Base-by-base conservation (phyloP, 1,140 invertebrate species). In the Alviniconcha marisindica region DNA sequence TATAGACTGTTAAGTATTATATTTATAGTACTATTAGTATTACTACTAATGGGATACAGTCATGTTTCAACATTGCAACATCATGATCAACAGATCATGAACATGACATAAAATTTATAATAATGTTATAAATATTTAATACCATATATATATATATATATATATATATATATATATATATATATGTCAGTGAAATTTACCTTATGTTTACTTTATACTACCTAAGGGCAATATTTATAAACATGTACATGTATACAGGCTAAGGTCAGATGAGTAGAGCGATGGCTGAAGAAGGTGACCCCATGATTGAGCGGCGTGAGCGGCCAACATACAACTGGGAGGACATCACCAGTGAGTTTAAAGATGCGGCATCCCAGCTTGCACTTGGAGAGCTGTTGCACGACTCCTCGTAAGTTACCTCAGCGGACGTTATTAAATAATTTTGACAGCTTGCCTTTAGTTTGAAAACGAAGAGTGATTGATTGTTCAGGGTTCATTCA, bases 351-450 rank as follows among this genome's bases (percentile, higher is more conserved):
- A 51, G 87, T 24, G 89, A 90, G 54, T 92, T 92, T 82, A 80
- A 90, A 36, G 60, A 85, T 38, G 89, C 91, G 14, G 81, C 86
- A 42, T 84, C 82, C 56, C 85, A 88, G 18, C 82, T 92, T n/a
- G 81, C 88, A 28, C 82, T 92, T 3, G 91, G 91, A 18, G 90
- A 91, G 79, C 86, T 92, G 0, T 73, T 90, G 15, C 90, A 91
- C 88, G 90, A 91, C 78, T 87, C 87, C 33, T 86, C 86, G 91
- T 91, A 87, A 88, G 89, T 87, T n/a, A n/a, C n/a, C n/a, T n/a
- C n/a, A n/a, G n/a, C n/a, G n/a, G n/a, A n/a, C n/a, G n/a, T n/a
- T n/a, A n/a, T n/a, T n/a, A n/a, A n/a, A n/a, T n/a, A n/a, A n/a
- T n/a, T n/a, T n/a, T n/a, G n/a, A n/a, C n/a, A n/a, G n/a, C n/a